Base-by-base conservation (phyloP, 2,797 vertebrate species). In the Atherinosoma microstoma region DNA sequence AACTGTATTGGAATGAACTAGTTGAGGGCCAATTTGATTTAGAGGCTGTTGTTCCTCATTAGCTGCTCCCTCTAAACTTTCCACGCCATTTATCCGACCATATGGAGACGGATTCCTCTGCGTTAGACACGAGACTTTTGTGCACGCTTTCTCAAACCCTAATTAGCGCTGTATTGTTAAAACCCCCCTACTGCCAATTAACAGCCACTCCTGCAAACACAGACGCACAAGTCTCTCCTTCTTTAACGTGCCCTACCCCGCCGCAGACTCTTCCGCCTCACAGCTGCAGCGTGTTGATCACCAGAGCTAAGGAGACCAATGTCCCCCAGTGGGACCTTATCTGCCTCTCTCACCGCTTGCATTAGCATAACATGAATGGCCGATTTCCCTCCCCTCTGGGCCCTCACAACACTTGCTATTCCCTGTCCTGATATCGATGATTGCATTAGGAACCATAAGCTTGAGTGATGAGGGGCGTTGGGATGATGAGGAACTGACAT, bases 281-380 rank as follows among this genome's bases (percentile, higher is more conserved):
- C 85, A 83, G 86, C 85, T 91, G 88, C 83, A 80, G 82, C 36
- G 22, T 85, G 87, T 84, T 89, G 84, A 91, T 92, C 85, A 49
- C 64, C 61, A 13, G n/a, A 58, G 72, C 79, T 61, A 22, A 78
- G 64, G 74, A 73, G 82, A 76, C 77, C 75, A 68, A 66, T 56
- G 66, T 76, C 73, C 77, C 83, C 82, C 73, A 51, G 69, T 1
- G 86, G 90, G 87, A 90, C 85, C 80, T 74, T 90, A 92, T 93
- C 90, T 88, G 79, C 59, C 76, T 70, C 81, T 61, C 91, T 93
- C 90, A 87, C 72, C 20, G 1, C 67, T 78, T 0, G 11, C 74
- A 93, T 94, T 93, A 91, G 75, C 89, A 91, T 91, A 90, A 87
- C 82, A 80, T 88, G 87, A 93, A 91, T 85, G 85, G 87, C 24